Evolutionary conservation across 2,113 vertebrate genomes (phyloP).

Genomic region (Capreolus pygargus): DNA sequence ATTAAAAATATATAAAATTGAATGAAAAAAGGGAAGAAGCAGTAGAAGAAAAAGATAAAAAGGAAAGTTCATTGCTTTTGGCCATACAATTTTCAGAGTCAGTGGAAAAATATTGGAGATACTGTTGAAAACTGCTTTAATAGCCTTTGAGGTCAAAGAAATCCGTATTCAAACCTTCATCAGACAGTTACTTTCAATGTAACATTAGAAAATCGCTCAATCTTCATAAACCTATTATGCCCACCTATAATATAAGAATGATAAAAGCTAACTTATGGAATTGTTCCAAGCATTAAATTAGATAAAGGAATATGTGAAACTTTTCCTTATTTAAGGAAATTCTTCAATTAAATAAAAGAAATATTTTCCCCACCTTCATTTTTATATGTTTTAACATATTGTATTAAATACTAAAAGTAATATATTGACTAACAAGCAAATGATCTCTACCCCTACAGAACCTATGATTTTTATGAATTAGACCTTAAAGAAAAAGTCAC

Average conservation of each 20-base stretch:
- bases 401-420: neutral
- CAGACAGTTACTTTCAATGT: neutral
- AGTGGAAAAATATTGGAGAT: neutral
- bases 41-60: neutral
- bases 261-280: neutral
- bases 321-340: neutral
- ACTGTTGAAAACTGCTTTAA: neutral
- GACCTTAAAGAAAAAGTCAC: neutral
- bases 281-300: conserved; percentile 12
- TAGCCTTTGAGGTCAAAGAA: neutral
- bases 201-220: neutral
- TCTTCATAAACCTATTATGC: neutral
- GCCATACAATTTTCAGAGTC: neutral
- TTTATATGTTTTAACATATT: neutral
- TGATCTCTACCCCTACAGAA: neutral
- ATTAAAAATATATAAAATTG: neutral
- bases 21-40: neutral
- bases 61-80: neutral
- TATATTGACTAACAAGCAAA: neutral
- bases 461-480: neutral
- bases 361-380: neutral
- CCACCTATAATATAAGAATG: neutral
- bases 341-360: neutral
- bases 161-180: neutral
- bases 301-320: neutral